Evolutionary conservation across 2,888 invertebrate genomes (phyloP).

Genomic region (Heliconius ethilla): DNA sequence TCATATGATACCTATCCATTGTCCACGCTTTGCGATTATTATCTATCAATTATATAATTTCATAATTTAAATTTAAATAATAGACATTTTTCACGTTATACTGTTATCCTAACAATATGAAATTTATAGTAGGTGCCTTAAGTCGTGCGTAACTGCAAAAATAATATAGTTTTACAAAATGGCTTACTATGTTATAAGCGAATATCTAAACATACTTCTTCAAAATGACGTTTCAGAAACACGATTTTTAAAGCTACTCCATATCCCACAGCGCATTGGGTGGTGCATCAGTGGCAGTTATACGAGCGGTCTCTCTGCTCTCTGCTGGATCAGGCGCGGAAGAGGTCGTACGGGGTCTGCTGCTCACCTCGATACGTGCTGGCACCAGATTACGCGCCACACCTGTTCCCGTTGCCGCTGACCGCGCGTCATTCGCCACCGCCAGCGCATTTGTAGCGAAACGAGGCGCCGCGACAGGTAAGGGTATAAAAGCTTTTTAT

Average conservation of each 20-base stretch:
- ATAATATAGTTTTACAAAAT: neutral
- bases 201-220: neutral
- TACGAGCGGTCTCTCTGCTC: slow-evolving; percentile 77
- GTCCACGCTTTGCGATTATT: neutral
- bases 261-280: slow-evolving; percentile 67
- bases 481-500: neutral
- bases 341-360: slow-evolving; percentile 68
- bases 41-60: neutral
- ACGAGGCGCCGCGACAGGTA: slow-evolving; percentile 64
- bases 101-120: neutral
- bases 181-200: neutral
- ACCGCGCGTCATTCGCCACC: slow-evolving; percentile 72
- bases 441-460: slow-evolving; percentile 78
- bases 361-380: slow-evolving; percentile 73
- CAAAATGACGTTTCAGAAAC: neutral
- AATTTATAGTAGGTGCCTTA: neutral
- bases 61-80: neutral
- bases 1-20: neutral
- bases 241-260: neutral
- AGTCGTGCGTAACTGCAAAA: neutral
- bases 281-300: slow-evolving; percentile 75
- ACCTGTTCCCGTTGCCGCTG: slow-evolving; percentile 68
- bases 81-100: neutral
- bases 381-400: slow-evolving; percentile 70
- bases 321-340: slow-evolving; percentile 72